Base-by-base conservation (phyloP, 1,140 invertebrate species). In the Goniozus legneri region DNA sequence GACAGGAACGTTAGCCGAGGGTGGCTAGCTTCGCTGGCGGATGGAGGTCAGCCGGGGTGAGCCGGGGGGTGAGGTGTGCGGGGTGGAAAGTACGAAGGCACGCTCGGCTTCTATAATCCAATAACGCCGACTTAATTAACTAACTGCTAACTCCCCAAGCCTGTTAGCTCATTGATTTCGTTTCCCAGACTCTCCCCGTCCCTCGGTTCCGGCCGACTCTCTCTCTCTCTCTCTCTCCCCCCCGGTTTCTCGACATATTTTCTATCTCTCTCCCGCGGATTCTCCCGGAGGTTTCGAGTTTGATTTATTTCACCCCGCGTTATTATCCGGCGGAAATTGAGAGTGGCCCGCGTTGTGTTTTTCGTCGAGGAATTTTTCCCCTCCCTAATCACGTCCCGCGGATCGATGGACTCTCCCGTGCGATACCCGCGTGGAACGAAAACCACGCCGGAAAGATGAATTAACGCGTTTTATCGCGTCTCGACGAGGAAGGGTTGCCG, bases 101-200 rank as follows among this genome's bases (percentile, higher is more conserved):
- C n/a, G 56, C 65, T 69, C 69, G 70, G 72, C 72, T 75, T 75
- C 71, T 58, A 64, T 73, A 61, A 76, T 75, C 70, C 71, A 76
- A 75, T 76, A 75, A 73, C 56, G 58, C 60, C 66, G 71, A 73
- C 70, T 73, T 76, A 75, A 76, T 76, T 75, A 76, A 69, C 68
- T 71, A 66, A 69, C 66, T 69, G 63, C 67, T 69, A 71, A 68
- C 66, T 76, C 61, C 10, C 41, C 62, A 75, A 75, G 71, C 72
- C 69, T 73, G 65, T 75, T 75, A 74, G 68, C 62, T 72, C 64
- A 74, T 75, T 68, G 72, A 76, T 76, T 72, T 68, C 54, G 43
- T 44, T 64, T 47, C 56, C 18, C 30, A 3, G 6, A 13, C 7
- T 7, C 30, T 42, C 13, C 3, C 27, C 8, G 14, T n/a, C 12